phyloP scores from a whole-genome alignment of 2,113 vertebrate species.

The Cervus canadensis region DNA sequence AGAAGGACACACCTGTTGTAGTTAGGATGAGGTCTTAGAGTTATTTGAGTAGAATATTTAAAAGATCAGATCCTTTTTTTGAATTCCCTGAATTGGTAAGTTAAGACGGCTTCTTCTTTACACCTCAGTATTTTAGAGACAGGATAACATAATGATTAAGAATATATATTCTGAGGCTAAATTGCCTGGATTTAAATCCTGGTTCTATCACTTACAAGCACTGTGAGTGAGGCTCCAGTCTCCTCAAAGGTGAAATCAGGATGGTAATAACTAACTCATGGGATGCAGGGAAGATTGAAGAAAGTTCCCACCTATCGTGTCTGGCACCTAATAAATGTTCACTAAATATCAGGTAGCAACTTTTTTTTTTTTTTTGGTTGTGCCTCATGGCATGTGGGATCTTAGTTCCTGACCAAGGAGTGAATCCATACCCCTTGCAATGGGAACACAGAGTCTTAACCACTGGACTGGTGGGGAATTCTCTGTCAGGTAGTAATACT shows the following conservation, averaged over 20 bases:
- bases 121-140: not conserved
- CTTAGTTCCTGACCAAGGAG: not conserved
- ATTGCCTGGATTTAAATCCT: not conserved
- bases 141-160: not conserved
- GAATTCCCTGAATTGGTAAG: not conserved
- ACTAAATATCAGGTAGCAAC: not conserved
- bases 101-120: not conserved
- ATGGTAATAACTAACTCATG: not conserved
- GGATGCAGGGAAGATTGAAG: not conserved
- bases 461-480: not conserved
- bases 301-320: not conserved
- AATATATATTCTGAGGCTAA: not conserved
- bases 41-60: not conserved
- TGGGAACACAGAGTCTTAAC: not conserved
- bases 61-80: not conserved
- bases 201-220: not conserved
- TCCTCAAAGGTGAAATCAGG: not conserved
- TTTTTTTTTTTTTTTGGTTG: not conserved
- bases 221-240: not conserved
- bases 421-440: not conserved
- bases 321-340: not conserved
- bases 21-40: not conserved
- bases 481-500: not conserved
- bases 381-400: not conserved
- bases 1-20: not conserved